Evolutionary conservation across 2,888 invertebrate genomes (phyloP).

Genomic region (Acleris emargana): DNA sequence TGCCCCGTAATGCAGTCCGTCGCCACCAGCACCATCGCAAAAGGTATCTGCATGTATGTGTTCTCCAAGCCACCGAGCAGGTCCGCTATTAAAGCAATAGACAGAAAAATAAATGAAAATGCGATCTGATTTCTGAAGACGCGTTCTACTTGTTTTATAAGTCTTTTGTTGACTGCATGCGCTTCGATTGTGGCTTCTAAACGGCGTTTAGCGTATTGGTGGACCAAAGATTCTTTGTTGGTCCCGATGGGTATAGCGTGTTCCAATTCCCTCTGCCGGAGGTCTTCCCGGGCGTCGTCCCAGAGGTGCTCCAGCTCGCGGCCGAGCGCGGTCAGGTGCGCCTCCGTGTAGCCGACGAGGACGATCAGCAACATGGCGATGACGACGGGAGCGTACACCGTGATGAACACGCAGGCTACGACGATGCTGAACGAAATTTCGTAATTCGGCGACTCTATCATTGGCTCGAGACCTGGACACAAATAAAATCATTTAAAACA

Average conservation of each 20-base stretch:
- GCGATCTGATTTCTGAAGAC: constrained; percentile 52
- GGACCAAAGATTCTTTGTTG: constrained; percentile 17
- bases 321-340: constrained; percentile 39
- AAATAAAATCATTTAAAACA: background rate
- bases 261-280: background rate
- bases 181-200: constrained; percentile 45
- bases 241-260: background rate
- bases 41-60: constrained; percentile 55
- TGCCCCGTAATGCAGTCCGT: constrained; percentile 65
- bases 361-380: constrained; percentile 39
- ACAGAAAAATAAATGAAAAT: constrained; percentile 50
- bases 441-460: constrained; percentile 35
- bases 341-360: constrained; percentile 41
- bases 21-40: constrained; percentile 45
- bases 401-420: constrained; percentile 9
- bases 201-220: constrained; percentile 42
- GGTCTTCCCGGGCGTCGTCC: constrained; percentile 12
- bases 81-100: constrained; percentile 48
- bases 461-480: constrained; percentile 36
- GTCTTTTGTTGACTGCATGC: constrained; percentile 46
- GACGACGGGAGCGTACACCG: constrained; percentile 30
- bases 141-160: constrained; percentile 46
- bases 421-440: constrained; percentile 34
- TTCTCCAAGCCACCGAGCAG: constrained; percentile 56
- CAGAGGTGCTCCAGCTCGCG: constrained; percentile 34